Evolutionary conservation across 2,888 invertebrate species (phyloP).

Genomic region (Pollenia angustigena): DNA sequence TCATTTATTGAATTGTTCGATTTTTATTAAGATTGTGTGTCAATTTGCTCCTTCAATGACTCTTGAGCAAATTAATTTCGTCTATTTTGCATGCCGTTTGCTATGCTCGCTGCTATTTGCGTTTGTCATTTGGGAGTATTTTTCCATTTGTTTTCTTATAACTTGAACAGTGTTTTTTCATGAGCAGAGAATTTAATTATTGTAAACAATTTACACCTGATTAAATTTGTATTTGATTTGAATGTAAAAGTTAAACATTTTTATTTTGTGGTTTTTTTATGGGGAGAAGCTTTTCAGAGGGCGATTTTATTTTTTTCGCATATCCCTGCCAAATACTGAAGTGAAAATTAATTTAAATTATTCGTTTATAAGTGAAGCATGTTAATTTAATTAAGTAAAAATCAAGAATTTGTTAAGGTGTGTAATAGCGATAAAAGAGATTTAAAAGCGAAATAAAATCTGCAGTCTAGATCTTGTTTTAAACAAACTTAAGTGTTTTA

Average conservation of each 20-base stretch:
- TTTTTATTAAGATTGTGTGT: not conserved
- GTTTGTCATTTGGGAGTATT: not conserved
- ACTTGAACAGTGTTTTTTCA: conserved; percentile 3
- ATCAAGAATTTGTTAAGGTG: too few relatives aligned
- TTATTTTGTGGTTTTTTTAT: not conserved
- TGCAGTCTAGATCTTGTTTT: too few relatives aligned
- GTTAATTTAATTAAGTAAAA: too few relatives aligned
- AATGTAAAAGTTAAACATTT: not conserved
- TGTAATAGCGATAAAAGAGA: too few relatives aligned
- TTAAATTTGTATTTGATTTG: conserved; percentile 35
- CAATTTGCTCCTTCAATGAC: conserved; percentile 8
- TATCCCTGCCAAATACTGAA: too few relatives aligned
- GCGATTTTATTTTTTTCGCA: too few relatives aligned
- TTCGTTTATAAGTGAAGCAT: too few relatives aligned
- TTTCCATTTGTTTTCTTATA: not conserved
- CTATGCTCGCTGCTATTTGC: not conserved
- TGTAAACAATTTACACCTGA: conserved; percentile 50
- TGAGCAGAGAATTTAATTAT: conserved; percentile 54
- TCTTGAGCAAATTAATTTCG: conserved; percentile 21
- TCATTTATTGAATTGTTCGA: conserved; percentile 17
- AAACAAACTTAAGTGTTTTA: too few relatives aligned
- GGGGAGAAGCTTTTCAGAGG: not conserved
- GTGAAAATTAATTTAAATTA: too few relatives aligned
- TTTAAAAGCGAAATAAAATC: too few relatives aligned
- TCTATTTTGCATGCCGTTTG: not conserved